Conservation (phyloP, 2,797 vertebrate genomes). For the Centroberyx gerrardi region DNA sequence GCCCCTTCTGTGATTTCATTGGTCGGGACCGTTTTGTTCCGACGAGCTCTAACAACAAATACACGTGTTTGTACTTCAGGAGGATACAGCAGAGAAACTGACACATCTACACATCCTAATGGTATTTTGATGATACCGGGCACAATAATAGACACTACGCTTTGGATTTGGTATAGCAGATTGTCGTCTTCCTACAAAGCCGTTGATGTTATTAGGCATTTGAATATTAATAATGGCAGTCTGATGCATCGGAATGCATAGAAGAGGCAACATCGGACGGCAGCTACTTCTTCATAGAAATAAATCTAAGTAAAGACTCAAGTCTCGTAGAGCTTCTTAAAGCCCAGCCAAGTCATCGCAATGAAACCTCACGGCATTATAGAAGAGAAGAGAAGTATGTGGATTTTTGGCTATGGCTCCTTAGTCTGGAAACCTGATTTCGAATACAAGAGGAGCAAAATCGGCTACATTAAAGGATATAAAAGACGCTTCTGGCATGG, state of each 20-base stretch:
- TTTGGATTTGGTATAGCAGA: no score
- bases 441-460: conserved; percentile 87
- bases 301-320: neutral
- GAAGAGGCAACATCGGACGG: conserved; percentile 33
- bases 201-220: no score
- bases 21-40: conserved; percentile 44
- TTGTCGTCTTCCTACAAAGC: no score
- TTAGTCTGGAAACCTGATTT: conserved; percentile 96
- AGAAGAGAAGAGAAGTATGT: conserved; percentile 78
- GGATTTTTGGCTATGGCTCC: conserved; percentile 98
- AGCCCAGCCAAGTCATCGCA: conserved; percentile 12
- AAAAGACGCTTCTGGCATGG: conserved; percentile 98
- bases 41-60: conserved; percentile 65
- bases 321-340: conserved; percentile 24
- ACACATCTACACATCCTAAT: neutral
- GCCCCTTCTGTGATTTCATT: conserved; percentile 65
- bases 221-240: no score
- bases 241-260: no score
- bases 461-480: conserved; percentile 93
- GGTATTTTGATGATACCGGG: neutral
- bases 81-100: neutral
- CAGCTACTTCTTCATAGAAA: conserved; percentile 57
- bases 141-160: neutral
- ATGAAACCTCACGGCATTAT: conserved; percentile 79
- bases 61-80: conserved; percentile 55